Evolutionary conservation across 2,113 vertebrate genomes (phyloP), one percentile per base, ranked within the genome.

Genomic region (Taurulus bubalis): DNA sequence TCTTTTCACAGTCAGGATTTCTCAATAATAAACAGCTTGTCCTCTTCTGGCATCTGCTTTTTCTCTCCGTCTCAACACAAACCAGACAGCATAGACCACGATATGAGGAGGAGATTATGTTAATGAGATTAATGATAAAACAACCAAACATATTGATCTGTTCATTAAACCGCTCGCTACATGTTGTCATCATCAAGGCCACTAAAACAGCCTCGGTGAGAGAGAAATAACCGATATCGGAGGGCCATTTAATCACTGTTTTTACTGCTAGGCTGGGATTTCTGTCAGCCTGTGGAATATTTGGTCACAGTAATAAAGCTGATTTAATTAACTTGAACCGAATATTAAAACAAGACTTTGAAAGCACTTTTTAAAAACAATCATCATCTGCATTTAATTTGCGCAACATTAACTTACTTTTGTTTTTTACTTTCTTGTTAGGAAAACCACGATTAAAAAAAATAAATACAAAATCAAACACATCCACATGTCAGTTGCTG

Each of bases 211-310:
- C 34, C 40, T 65, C 11, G 34, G 4, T 42, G 15, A 76, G 60
- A 56, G 53, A 34, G 55, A 60, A 65, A 77, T 53, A 49, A 63
- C 15, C 60, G 69, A 14, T 12, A 78, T 64, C 47, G 53, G 40
- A 68, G 18, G 24, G 53, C 6, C 36, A 38, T 66, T 76, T 81
- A 70, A 87, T 82, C 62, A 40, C 26, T 66, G 40, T 55, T 75
- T 62, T 80, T 65, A 65, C 28, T 73, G 77, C 71, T 45, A 8
- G 9, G 42, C 53, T 58, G 70, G 45, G 53, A 75, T 49, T 14
- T 38, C 63, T 9, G 47, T 59, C 58, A 42, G 58, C 78, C 63
- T 36, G 34, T 30, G 74, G 71, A 82, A 76, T 4, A 75, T 55
- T 40, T 38, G 66, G 26, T 69, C 38, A 28, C 45, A 36, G 24